Percentiles rank a stretch among this genome's conserved stretches.
phyloP scores from a whole-genome alignment of 2,113 vertebrate genomes.

The Erpornis zantholeuca region DNA sequence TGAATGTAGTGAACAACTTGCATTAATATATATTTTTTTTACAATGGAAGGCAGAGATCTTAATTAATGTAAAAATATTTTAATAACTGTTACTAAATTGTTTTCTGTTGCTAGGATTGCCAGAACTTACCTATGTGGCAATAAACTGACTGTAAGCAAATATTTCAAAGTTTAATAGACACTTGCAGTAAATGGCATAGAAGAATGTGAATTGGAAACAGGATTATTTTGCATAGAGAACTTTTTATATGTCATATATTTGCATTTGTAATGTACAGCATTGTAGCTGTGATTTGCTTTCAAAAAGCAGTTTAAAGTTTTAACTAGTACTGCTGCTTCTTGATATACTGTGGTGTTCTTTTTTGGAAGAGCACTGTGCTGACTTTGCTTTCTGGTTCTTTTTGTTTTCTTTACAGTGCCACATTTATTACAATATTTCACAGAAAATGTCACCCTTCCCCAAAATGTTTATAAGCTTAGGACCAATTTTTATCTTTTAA shows the following conservation, averaged over 20 bases:
- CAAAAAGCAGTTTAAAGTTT: slow-evolving; percentile 17
- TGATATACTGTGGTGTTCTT: not conserved
- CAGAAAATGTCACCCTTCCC: not conserved
- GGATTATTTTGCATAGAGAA: slow-evolving; percentile 16
- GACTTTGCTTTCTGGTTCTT: not conserved
- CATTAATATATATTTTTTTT: slow-evolving; percentile 45
- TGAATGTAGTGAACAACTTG: slow-evolving; percentile 44
- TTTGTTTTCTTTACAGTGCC: not conserved
- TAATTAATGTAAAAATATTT: slow-evolving; percentile 58
- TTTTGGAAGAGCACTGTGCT: not conserved
- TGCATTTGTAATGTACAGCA: slow-evolving; percentile 40
- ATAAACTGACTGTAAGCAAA: slow-evolving; percentile 6
- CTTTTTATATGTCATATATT: slow-evolving; percentile 28
- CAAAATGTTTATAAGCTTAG: not conserved
- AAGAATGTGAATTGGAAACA: slow-evolving; percentile 9
- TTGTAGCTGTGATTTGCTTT: slow-evolving; percentile 42
- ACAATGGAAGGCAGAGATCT: not conserved
- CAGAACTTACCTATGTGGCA: not conserved
- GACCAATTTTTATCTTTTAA: not conserved
- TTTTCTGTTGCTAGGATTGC: not conserved
- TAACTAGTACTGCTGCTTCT: not conserved
- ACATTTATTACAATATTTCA: not conserved
- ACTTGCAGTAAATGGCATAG: slow-evolving; percentile 6
- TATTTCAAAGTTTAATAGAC: not conserved
- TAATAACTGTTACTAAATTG: slow-evolving; percentile 48